Conservation (phyloP, 2,888 invertebrate species). For the Unio pictorum region DNA sequence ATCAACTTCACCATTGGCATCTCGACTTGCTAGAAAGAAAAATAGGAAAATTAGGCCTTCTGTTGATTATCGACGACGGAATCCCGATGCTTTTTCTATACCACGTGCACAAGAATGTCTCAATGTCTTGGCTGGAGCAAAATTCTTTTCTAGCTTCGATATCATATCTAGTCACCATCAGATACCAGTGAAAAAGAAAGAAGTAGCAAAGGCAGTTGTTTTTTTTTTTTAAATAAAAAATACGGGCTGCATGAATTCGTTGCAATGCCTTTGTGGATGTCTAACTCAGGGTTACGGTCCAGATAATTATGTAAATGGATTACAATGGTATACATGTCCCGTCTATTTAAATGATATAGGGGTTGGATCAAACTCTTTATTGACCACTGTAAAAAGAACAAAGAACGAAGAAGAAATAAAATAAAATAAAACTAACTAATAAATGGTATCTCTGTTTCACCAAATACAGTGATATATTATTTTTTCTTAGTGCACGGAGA, state of each 20-base stretch:
- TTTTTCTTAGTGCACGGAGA: too few relatives aligned
- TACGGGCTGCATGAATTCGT: constrained; percentile 17
- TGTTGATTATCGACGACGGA: constrained; percentile 22
- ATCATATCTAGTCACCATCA: constrained; percentile 24
- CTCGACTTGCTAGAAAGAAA: too few relatives aligned
- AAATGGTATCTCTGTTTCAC: too few relatives aligned
- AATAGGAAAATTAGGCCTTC: too few relatives aligned
- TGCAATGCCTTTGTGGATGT: constrained; percentile 11
- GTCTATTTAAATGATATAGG: constrained; percentile 14
- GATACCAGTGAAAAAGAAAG: constrained; percentile 18
- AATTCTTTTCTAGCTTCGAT: constrained; percentile 20
- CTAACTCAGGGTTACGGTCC: constrained; percentile 7
- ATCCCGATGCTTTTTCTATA: constrained; percentile 22
- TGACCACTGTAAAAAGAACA: too few relatives aligned
- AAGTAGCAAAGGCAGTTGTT: constrained; percentile 21
- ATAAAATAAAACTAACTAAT: too few relatives aligned
- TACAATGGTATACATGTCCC: constrained; percentile 7
- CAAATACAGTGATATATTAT: too few relatives aligned
- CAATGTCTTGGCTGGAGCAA: neutral
- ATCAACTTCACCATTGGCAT: constrained; percentile 12
- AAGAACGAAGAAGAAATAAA: too few relatives aligned
- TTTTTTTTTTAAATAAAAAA: constrained; percentile 12
- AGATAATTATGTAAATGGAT: constrained; percentile 2
- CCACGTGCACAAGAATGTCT: constrained; percentile 19
- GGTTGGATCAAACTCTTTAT: constrained; percentile 3